Conservation (phyloP, 2,113 vertebrate species). For the Okapia johnstoni region DNA sequence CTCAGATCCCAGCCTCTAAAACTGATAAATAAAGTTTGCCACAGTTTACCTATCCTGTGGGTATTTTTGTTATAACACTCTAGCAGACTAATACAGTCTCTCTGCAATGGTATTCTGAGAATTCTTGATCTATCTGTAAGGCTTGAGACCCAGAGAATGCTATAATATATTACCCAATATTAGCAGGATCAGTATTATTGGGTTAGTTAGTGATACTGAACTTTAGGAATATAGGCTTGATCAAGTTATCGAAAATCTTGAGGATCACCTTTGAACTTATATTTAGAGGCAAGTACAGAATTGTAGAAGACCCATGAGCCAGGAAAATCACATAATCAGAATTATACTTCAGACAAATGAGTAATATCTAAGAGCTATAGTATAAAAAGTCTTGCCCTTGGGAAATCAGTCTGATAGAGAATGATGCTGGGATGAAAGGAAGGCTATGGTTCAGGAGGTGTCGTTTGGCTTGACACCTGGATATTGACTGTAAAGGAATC, state of each 20-base stretch:
- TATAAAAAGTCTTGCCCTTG: neutral
- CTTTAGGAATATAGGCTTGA: neutral
- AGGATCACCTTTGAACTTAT: neutral
- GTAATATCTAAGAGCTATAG: neutral
- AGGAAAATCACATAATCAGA: neutral
- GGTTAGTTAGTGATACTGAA: neutral
- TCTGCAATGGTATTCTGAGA: neutral
- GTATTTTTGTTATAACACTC: neutral
- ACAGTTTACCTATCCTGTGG: neutral
- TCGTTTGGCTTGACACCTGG: neutral
- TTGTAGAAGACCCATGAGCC: neutral
- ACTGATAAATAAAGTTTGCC: neutral
- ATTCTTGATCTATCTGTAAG: neutral
- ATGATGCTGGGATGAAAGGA: neutral
- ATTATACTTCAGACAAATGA: neutral
- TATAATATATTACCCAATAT: neutral
- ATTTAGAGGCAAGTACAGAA: neutral
- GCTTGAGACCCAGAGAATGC: no score
- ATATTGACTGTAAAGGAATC: neutral
- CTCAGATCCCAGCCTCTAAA: neutral
- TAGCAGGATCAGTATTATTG: neutral
- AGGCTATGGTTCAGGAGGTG: rapidly evolving
- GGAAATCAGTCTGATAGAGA: neutral
- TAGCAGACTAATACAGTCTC: neutral
- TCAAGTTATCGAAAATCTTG: neutral